A percentile compares a stretch with the other conserved stretches of the same genome.
Conservation (phyloP, 2,888 invertebrate species). For the Galeopsomyia nigrocyanea region DNA sequence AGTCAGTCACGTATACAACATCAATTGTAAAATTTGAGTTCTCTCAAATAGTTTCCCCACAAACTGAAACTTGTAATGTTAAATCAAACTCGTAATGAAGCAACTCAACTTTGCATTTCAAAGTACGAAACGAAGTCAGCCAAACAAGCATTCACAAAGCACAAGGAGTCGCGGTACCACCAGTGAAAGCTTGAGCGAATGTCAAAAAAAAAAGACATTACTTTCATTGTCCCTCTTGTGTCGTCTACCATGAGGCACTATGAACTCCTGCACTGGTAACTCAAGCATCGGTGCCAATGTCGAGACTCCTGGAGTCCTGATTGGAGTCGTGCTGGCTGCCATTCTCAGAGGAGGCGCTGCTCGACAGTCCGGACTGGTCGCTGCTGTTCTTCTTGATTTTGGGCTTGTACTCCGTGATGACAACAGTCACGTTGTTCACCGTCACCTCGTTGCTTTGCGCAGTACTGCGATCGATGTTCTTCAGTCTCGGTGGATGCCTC, state of each 20-base stretch:
- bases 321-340: conserved; percentile 71
- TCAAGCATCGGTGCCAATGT: conserved; percentile 68
- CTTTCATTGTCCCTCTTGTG: not conserved
- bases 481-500: conserved; percentile 83
- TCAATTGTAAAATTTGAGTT: too few species aligned
- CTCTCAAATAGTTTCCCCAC: too few species aligned
- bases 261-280: conserved; percentile 48
- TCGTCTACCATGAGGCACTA: conserved; percentile 26
- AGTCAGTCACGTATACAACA: too few species aligned
- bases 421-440: conserved; percentile 96
- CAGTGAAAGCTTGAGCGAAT: conserved; percentile 24
- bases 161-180: conserved; percentile 11
- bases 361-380: conserved; percentile 69
- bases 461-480: conserved; percentile 93
- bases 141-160: conserved; percentile 25
- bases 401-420: conserved; percentile 96
- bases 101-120: too few species aligned
- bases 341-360: conserved; percentile 70
- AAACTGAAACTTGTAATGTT: too few species aligned
- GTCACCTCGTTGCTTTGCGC: conserved; percentile 96
- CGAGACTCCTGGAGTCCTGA: conserved; percentile 69
- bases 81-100: too few species aligned
- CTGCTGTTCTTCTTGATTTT: conserved; percentile 71
- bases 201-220: conserved; percentile 32
- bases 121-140: too few species aligned